phyloP scores from a whole-genome alignment of 2,888 invertebrate genomes.

The Cheiracanthium punctorium region DNA sequence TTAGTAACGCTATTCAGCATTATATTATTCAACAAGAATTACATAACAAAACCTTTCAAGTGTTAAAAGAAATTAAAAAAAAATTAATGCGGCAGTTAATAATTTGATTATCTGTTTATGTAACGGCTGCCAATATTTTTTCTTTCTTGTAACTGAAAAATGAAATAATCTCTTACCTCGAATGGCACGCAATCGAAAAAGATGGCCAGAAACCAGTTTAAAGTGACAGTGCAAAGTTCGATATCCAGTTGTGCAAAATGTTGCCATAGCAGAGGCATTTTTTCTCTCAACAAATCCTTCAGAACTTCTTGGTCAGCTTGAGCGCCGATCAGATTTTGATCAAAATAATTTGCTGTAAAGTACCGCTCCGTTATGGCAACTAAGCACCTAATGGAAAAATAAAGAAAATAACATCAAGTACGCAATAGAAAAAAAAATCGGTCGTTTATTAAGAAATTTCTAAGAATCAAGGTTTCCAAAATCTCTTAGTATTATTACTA shows the following conservation, averaged over 20 bases:
- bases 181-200: constrained; percentile 79
- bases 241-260: constrained; percentile 77
- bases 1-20: too few species aligned
- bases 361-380: constrained; percentile 79
- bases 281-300: constrained; percentile 78
- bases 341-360: constrained; percentile 78
- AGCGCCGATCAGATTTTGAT: constrained; percentile 76
- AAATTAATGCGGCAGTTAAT: too few species aligned
- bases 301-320: constrained; percentile 76
- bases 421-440: background rate
- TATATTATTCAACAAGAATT: too few species aligned
- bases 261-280: constrained; percentile 77
- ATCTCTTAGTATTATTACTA: too few species aligned
- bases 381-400: constrained; percentile 75
- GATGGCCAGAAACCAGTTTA: constrained; percentile 80
- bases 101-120: too few species aligned
- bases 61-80: too few species aligned
- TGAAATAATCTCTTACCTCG: constrained; percentile 74
- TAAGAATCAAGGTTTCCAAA: too few species aligned
- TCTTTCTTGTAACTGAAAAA: background rate
- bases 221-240: constrained; percentile 78
- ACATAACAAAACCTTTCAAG: too few species aligned
- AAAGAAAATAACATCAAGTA: background rate
- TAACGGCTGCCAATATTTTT: too few species aligned
- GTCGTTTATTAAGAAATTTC: too few species aligned